Evolutionary conservation across 2,797 vertebrate genomes (phyloP), one percentile per base, ranked within the genome.

Genomic region (Etheostoma nigrum): DNA sequence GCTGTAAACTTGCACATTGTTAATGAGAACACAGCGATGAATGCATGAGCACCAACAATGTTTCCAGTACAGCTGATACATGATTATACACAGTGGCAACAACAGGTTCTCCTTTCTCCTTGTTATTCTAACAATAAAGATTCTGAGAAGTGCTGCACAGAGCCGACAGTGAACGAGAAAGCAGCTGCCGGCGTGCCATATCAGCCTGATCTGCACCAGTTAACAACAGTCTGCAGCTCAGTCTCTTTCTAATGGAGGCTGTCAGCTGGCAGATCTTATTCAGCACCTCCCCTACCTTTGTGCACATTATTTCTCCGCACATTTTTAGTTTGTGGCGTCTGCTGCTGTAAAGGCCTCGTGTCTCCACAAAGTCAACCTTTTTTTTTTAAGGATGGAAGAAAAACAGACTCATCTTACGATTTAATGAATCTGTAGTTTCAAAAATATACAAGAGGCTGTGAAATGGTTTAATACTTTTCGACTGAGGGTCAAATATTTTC

Each of bases 171-270:
- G 78, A 58, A 73, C 64, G 74, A 74, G 76, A 73, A 80, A 84
- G 67, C 80, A 87, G 82, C 77, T 76, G 88, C 67, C 55, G 65
- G 27, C 53, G 70, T 57, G 74, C 60, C 76, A 7, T 74, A 89
- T 89, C 81, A 58, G 78, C 63, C 75, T n/a, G 62, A 88, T 88
- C 84, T 83, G 86, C 74, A 77, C 51, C 76, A 88, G 82, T 89
- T 89, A 86, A 84, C 88, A 79, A 23, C 67, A 19, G 79, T 81
- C 72, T 84, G 71, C 66, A 59, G 71, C 53, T 51, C 81, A 23
- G 52, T 51, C 74, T 65, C 68, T 62, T 33, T 45, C 1, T 84
- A 83, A 88, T 75, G 74, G 78, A 82, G 78, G 60, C 80, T 77
- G 78, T 89, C 87, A 81, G 83, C 76, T 75, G 70, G 72, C 81